These are phyloP conservation scores for Pagrus major DNA, from an alignment of 2,113 vertebrate genomes.

Conservation along the genomic window DNA sequence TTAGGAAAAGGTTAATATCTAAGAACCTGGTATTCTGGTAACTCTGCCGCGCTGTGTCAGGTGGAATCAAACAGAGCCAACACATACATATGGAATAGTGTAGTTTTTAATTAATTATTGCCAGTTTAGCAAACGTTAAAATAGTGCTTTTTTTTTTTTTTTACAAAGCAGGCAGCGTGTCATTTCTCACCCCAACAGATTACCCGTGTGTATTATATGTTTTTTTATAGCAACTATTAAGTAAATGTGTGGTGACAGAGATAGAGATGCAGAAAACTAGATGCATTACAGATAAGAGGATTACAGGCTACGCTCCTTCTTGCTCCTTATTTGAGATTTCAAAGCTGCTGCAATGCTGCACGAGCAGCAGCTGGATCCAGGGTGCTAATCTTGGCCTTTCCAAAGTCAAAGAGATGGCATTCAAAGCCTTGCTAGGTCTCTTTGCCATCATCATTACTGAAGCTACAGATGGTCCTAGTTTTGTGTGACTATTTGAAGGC, in stretches of 20 bases:
- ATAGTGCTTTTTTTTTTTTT: not conserved
- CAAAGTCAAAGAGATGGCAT: constrained; percentile 73
- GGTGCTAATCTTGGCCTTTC: constrained; percentile 69
- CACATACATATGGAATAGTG: no score
- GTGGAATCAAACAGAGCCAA: no score
- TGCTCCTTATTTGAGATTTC: constrained; percentile 74
- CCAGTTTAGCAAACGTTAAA: not conserved
- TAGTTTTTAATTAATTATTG: not conserved
- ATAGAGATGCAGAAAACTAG: constrained; percentile 41
- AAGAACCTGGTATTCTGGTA: no score
- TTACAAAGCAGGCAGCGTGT: not conserved
- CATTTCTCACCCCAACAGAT: not conserved
- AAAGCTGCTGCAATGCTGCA: constrained; percentile 64
- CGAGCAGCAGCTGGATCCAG: constrained; percentile 57
- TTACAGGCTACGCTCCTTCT: constrained; percentile 53
- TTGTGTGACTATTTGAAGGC: constrained; percentile 57
- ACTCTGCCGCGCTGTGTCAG: no score
- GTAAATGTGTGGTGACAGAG: constrained; percentile 42
- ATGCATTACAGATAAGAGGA: constrained; percentile 73
- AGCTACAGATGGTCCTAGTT: constrained; percentile 70
- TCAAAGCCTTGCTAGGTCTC: constrained; percentile 66
- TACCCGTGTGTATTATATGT: not conserved
- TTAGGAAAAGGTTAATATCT: no score
- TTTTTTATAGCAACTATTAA: constrained; percentile 30
- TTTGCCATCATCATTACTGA: constrained; percentile 69